Evolutionary conservation across 1,140 invertebrate genomes (phyloP), one percentile per base, ranked within the genome.

Genomic region (Drosophila obscura): DNA sequence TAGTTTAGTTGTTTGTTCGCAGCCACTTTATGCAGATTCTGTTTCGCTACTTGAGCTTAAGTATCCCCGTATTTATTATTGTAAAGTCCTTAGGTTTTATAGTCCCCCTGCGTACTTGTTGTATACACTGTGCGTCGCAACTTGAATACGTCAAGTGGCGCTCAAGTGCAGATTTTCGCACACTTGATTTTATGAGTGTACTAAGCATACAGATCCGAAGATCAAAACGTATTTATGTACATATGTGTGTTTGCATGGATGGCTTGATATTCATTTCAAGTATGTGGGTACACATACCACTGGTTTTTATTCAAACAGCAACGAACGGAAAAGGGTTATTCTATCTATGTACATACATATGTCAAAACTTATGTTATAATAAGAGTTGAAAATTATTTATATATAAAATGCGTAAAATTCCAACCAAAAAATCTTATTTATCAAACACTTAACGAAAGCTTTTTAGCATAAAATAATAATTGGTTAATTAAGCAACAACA

Each of bases 1-100:
- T 39, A 39, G 35, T 39, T 39, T 75, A 52, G 31, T 76, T 77
- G 55, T 71, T 77, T 79, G 83, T 82, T 79, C 60, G 50, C 83
- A 88, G 78, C 82, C 82, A 87, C 82, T 87, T 87, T 82, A 87
- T 87, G 82, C 82, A 65, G 82, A 87, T 88, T 87, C 76, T 58
- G 76, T 82, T 76, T 79, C 71, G 66, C 74, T 87, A 64, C 82
- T 85, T 85, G 82, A 87, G 79, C 83, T 82, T 82, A 72, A 87
- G 82, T 88, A 87, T 71, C 57, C 31, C 57, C 31, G 74, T 78
- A 73, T 88, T 88, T 84, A 80, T 84, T 77, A 77, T 76, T 76
- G 50, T 62, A 73, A 82, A 78, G 79, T 87, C 78, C 82, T 87
- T 88, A 66, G 69, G 75, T 66, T 59, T 46, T 73, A 56, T 53